phyloP scores from a whole-genome alignment of 2,113 vertebrate species.

The Rafetus swinhoei region DNA sequence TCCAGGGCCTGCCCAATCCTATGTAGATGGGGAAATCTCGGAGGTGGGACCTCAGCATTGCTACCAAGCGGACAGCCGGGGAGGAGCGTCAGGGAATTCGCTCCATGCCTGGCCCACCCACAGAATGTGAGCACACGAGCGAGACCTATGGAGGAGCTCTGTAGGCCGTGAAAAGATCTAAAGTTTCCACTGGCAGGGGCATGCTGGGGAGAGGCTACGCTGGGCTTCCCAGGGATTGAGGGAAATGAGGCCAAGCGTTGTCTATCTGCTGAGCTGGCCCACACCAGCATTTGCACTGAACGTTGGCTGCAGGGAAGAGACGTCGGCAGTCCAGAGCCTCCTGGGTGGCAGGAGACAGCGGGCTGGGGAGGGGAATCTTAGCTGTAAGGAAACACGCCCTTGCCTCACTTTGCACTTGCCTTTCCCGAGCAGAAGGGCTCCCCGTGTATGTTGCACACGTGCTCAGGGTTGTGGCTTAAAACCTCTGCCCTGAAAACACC shows the following conservation, averaged over 20 bases:
- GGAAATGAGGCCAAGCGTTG: too few relatives aligned
- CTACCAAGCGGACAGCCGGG: background rate
- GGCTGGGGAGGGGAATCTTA: background rate
- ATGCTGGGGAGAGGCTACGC: background rate
- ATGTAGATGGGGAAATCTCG: background rate
- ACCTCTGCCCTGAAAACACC: background rate
- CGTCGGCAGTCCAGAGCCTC: background rate
- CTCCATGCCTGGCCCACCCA: background rate
- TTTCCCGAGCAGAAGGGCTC: background rate
- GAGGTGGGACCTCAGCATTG: background rate
- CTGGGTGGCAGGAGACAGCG: accelerated
- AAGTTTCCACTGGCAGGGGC: background rate
- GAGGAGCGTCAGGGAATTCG: background rate
- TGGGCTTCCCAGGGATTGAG: background rate
- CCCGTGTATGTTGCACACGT: background rate
- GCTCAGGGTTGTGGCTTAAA: accelerated
- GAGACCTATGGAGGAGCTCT: background rate
- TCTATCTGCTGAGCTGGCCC: background rate
- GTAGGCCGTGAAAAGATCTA: background rate
- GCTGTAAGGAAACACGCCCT: too few relatives aligned
- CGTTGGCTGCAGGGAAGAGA: background rate
- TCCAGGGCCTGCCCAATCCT: background rate
- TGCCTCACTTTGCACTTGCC: background rate
- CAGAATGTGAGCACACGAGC: background rate
- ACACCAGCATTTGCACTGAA: background rate